Evolutionary conservation across 2,113 vertebrate genomes (phyloP).

Genomic region (Poeciliopsis prolifica): DNA sequence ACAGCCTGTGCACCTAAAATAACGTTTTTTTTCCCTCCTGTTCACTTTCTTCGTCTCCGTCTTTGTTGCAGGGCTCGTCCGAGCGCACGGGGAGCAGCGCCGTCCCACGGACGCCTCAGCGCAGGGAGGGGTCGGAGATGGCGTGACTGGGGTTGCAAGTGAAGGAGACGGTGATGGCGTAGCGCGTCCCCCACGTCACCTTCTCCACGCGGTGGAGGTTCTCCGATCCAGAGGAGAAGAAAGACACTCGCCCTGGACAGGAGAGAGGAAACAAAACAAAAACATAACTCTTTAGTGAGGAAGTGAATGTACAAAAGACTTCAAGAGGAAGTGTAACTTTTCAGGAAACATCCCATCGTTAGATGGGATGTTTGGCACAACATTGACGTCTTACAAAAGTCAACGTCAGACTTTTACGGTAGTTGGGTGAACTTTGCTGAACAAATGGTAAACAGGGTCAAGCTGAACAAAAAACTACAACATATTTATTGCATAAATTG

Average conservation of each 20-base stretch:
- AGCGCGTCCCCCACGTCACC: constrained; percentile 93
- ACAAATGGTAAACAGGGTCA: neutral
- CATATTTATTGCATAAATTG: neutral
- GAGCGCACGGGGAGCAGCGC: constrained; percentile 17
- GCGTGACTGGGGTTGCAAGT: constrained; percentile 88
- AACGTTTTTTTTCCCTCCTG: neutral
- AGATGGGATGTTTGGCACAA: neutral
- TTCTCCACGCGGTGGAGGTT: constrained; percentile 95
- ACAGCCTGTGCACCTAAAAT: neutral
- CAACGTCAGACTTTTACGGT: neutral
- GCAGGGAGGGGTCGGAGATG: constrained; percentile 85
- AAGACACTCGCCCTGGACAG: constrained; percentile 88
- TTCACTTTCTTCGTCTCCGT: neutral
- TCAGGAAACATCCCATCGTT: neutral
- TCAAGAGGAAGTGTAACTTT: neutral
- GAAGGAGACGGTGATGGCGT: constrained; percentile 96
- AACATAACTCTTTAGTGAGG: neutral
- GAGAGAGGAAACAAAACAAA: neutral
- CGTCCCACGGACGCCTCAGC: constrained; percentile 36
- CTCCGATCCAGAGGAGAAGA: constrained; percentile 97
- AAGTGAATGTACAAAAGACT: neutral
- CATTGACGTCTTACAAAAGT: neutral
- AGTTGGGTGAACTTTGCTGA: neutral
- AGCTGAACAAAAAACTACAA: neutral
- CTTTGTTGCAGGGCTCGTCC: constrained; percentile 53